A percentile compares a stretch with the other conserved stretches of the same genome.
phyloP scores from a whole-genome alignment of 2,113 vertebrate species.

The Gobio gobio region DNA sequence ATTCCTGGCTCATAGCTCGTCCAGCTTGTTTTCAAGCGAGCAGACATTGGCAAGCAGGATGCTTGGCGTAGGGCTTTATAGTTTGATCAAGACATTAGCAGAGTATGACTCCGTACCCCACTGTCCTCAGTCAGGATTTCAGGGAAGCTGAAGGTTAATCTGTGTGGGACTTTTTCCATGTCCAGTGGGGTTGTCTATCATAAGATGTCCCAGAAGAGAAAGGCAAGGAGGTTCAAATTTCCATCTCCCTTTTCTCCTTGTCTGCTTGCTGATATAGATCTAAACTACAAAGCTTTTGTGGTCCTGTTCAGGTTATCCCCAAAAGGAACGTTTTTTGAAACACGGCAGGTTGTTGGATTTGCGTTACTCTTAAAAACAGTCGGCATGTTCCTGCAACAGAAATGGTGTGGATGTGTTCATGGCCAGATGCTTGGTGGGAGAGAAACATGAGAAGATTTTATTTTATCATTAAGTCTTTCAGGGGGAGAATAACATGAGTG shows the following conservation, averaged over 20 bases:
- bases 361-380: neutral
- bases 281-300: neutral
- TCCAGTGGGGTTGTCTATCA: neutral
- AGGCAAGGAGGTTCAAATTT: neutral
- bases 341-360: neutral
- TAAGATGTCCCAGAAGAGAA: neutral
- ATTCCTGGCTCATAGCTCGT: constrained; percentile 3
- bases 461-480: constrained; percentile 1
- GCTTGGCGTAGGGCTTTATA: neutral
- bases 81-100: constrained; percentile 10
- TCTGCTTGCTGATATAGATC: constrained; percentile 4
- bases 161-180: neutral
- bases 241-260: neutral
- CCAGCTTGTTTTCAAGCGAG: constrained; percentile 15
- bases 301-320: neutral
- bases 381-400: neutral
- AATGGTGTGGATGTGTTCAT: constrained; percentile 5
- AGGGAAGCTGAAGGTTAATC: neutral
- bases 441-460: constrained; percentile 11
- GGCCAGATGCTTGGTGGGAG: constrained; percentile 21
- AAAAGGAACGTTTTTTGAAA: neutral
- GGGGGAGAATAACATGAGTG: constrained; percentile 2
- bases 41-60: neutral
- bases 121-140: neutral
- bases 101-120: neutral